Conservation (phyloP, 2,113 vertebrate species). For the Leptodactylus fuscus region DNA sequence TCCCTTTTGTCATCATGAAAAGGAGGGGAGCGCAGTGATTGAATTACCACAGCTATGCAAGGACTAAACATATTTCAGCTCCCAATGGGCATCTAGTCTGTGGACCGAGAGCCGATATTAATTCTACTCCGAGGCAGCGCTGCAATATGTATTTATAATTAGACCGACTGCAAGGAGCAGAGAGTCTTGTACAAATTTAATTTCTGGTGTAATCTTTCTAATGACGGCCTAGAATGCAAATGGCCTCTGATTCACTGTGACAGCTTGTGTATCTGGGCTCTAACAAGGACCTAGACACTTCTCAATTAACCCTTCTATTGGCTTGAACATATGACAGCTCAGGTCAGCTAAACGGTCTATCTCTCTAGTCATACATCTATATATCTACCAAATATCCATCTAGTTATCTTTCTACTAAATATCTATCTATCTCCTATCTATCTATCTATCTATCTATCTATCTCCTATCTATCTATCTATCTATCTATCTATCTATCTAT, state of each 20-base stretch:
- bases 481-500: too few relatives aligned
- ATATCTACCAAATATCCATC: not conserved
- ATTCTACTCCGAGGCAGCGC: constrained; percentile 75
- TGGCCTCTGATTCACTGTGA: constrained; percentile 71
- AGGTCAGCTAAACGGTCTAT: not conserved
- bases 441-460: too few relatives aligned
- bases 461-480: too few relatives aligned
- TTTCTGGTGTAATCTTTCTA: constrained; percentile 73
- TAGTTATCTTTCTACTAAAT: too few relatives aligned
- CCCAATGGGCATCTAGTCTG: constrained; percentile 73
- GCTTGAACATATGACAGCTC: not conserved
- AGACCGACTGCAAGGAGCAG: constrained; percentile 68
- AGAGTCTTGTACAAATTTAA: constrained; percentile 71
- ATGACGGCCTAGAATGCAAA: constrained; percentile 69
- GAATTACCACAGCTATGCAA: constrained; percentile 79
- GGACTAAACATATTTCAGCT: constrained; percentile 79
- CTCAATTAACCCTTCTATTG: constrained; percentile 59
- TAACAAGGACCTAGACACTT: constrained; percentile 65
- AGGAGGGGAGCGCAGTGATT: constrained; percentile 74
- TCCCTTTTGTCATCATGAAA: constrained; percentile 83
- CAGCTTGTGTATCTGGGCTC: constrained; percentile 73
- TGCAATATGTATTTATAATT: constrained; percentile 71
- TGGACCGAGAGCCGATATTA: constrained; percentile 79
- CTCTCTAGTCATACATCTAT: not conserved
- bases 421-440: too few relatives aligned